Evolutionary conservation across 1,140 invertebrate genomes (phyloP).

Genomic region (Aphelenchoides fujianensis): DNA sequence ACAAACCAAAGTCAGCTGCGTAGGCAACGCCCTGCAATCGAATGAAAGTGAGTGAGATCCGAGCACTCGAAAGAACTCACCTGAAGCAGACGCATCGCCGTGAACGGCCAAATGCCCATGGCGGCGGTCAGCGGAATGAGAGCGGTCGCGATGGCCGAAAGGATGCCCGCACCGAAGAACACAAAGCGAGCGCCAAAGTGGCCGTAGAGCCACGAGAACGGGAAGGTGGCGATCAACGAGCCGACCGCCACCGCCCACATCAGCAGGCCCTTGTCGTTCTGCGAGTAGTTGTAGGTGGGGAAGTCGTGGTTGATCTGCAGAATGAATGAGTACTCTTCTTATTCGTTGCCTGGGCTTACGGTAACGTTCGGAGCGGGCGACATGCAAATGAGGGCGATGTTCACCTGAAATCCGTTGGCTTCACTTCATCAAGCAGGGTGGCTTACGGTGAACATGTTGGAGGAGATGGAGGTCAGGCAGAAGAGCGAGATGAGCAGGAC

Average conservation of each 20-base stretch:
- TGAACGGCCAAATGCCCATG: neutral
- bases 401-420: slow-evolving; percentile 8
- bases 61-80: slow-evolving; percentile 31
- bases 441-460: slow-evolving; percentile 47
- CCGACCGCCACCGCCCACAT: slow-evolving; percentile 44
- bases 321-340: slow-evolving; percentile 5
- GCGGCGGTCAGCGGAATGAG: neutral
- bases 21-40: slow-evolving; percentile 27
- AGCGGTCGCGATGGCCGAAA: slow-evolving; percentile 9
- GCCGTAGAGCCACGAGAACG: neutral
- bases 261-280: neutral
- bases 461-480: slow-evolving; percentile 46
- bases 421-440: neutral
- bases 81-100: slow-evolving; percentile 1
- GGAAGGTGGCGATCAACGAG: slow-evolving; percentile 41
- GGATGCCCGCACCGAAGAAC: slow-evolving; percentile 10
- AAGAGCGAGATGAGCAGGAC: slow-evolving; percentile 37
- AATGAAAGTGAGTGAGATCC: neutral
- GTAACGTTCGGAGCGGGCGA: slow-evolving; percentile 14
- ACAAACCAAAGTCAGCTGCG: slow-evolving; percentile 29
- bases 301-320: neutral
- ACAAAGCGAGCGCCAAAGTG: slow-evolving; percentile 5
- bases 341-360: neutral
- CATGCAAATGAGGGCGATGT: slow-evolving; percentile 40
- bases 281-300: slow-evolving; percentile 4